Evolutionary conservation across 2,888 invertebrate genomes (phyloP).

Genomic region (Nomada fabriciana): DNA sequence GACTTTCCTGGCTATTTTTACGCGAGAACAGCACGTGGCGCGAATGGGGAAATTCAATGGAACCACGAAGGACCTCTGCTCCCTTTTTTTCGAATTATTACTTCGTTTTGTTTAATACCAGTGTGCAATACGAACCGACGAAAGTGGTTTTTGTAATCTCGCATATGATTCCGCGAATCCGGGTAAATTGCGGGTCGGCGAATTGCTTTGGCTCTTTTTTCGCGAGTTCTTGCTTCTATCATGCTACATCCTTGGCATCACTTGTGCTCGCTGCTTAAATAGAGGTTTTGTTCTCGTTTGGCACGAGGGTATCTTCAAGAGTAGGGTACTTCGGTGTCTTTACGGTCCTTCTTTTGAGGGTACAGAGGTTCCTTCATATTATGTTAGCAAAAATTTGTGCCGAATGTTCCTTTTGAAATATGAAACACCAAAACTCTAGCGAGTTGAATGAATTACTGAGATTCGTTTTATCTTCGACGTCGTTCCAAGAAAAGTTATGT

Average conservation of each 20-base stretch:
- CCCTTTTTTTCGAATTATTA: not conserved
- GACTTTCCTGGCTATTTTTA: conserved; percentile 60
- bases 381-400: too few species aligned
- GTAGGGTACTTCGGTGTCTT: too few species aligned
- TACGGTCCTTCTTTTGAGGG: too few species aligned
- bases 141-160: conserved; percentile 31
- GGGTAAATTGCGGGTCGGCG: conserved; percentile 22
- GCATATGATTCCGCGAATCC: conserved; percentile 31
- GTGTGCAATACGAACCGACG: not conserved
- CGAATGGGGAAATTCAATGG: conserved; percentile 50
- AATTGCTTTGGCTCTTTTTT: conserved; percentile 14
- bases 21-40: conserved; percentile 50
- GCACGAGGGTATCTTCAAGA: too few species aligned
- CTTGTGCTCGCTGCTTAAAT: not conserved
- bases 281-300: not conserved
- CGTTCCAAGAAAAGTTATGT: conserved; percentile 1
- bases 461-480: conserved; percentile 14
- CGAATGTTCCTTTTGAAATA: too few species aligned
- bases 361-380: too few species aligned
- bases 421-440: not conserved
- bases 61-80: not conserved
- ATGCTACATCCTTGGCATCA: not conserved
- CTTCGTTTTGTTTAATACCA: not conserved
- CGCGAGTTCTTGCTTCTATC: not conserved
- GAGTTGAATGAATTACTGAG: conserved; percentile 69